Base-by-base conservation (phyloP, 2,888 invertebrate species). In the Incurvaria masculella region DNA sequence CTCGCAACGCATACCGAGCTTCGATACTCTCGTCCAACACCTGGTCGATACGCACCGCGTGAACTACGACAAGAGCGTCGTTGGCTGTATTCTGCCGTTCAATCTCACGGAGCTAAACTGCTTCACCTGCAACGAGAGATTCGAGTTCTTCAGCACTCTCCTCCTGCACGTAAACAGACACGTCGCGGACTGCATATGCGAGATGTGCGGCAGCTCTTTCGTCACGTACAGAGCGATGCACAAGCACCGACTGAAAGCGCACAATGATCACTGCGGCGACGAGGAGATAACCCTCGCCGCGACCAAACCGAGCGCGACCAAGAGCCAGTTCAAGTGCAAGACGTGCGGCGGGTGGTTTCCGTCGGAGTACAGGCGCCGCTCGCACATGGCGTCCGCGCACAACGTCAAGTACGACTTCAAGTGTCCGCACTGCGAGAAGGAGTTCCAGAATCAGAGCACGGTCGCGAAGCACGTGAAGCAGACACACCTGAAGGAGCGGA, bases 191-290 rank as follows among this genome's bases (percentile, higher is more conserved):
- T 78, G 74, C 38, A 75, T 75, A 3, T 78, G 78, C 38, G 76
- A 78, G 26, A 70, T 76, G 0, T 78, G 78, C 23, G 76, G 76
- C 0, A 72, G 72, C 0, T 76, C 76, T 47, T 78, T 78, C 49
- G 78, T 76, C 60, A 76, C n/a, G n/a, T n/a, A n/a, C n/a, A n/a
- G n/a, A n/a, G n/a, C n/a, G n/a, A n/a, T n/a, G n/a, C n/a, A 76
- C 0, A 76, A 78, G 51, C 75, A 74, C 27, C 75, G 76, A 53
- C 57, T 78, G 51, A 69, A 69, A 56, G 78, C 78, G 78, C 78
- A 78, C 49, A 67, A 72, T 33, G 62, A 78, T 21, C 76, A 78
- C 47, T 78, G 76, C 43, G 76, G 76, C 21, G 69, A 47, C 69
- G 72, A 47, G 76, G 76, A 0, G 76, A 78, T 0, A 74, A 78